Percentiles rank a stretch among this genome's conserved stretches.
phyloP scores from a whole-genome alignment of 2,888 invertebrate genomes.

The Cerastoderma edule region DNA sequence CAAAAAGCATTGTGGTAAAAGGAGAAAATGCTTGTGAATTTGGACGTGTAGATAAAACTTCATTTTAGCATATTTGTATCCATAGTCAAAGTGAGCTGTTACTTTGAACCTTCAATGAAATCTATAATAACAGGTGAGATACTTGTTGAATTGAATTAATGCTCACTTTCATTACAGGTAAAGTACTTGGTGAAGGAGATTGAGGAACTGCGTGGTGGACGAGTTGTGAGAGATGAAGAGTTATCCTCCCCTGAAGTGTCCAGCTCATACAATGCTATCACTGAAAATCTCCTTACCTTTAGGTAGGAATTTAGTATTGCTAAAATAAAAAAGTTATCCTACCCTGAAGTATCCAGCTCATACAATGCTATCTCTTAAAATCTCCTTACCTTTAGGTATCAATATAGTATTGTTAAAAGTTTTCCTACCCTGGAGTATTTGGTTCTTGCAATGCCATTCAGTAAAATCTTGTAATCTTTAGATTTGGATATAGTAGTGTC shows the following conservation, averaged over 20 bases:
- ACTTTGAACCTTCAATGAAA: too few species aligned
- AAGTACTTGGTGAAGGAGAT: constrained; percentile 91
- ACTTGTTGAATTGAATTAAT: constrained; percentile 93
- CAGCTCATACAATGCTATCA: constrained; percentile 86
- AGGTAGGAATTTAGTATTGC: constrained; percentile 74
- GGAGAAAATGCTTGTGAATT: background rate
- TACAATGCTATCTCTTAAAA: constrained; percentile 89
- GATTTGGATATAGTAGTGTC: too few species aligned
- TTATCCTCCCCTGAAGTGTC: constrained; percentile 77
- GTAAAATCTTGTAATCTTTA: constrained; percentile 93
- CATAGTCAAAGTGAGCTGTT: too few species aligned
- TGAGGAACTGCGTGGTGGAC: constrained; percentile 91
- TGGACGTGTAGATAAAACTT: too few species aligned
- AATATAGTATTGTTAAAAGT: constrained; percentile 60
- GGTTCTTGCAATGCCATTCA: constrained; percentile 87
- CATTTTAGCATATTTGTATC: too few species aligned
- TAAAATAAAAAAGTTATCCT: constrained; percentile 71
- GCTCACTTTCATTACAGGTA: too few species aligned
- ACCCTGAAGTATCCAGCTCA: constrained; percentile 77
- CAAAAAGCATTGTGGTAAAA: constrained; percentile 3
- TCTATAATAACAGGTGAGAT: constrained; percentile 70
- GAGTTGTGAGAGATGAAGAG: constrained; percentile 69
- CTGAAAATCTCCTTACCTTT: constrained; percentile 94
- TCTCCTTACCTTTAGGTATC: constrained; percentile 91
- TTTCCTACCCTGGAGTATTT: constrained; percentile 76